Evolutionary conservation across 1,140 invertebrate species (phyloP).

Genomic region (Leptestheria dahalacensis): DNA sequence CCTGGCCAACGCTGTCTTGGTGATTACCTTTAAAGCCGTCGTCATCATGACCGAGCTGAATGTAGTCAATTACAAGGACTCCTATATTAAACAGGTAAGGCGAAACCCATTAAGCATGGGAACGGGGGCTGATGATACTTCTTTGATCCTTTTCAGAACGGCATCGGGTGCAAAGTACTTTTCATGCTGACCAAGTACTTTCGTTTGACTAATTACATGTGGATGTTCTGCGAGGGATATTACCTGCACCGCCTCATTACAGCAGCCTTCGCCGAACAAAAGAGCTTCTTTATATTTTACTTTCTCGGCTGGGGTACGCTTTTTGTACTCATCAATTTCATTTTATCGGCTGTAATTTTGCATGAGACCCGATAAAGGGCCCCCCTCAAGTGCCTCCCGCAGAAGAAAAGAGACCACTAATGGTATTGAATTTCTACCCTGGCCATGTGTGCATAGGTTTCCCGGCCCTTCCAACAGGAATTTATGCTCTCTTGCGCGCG

Average conservation of each 20-base stretch:
- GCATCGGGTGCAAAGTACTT: constrained; percentile 31
- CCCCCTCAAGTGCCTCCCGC: too few species aligned
- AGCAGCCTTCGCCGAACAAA: constrained; percentile 36
- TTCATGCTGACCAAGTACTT: constrained; percentile 35
- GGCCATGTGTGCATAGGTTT: constrained; percentile 28
- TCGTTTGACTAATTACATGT: constrained; percentile 40
- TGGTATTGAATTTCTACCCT: too few species aligned
- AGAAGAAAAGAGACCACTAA: too few species aligned
- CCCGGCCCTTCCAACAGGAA: constrained; percentile 28
- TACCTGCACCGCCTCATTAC: constrained; percentile 37
- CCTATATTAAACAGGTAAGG: constrained; percentile 21
- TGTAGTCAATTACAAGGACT: constrained; percentile 16
- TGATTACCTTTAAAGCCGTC: constrained; percentile 30
- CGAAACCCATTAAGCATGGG: too few species aligned
- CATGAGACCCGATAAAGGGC: too few species aligned
- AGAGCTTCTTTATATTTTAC: constrained; percentile 32
- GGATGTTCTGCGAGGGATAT: constrained; percentile 42
- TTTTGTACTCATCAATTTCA: too few species aligned
- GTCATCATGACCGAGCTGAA: constrained; percentile 28
- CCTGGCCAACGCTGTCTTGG: constrained; percentile 30
- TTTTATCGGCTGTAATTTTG: too few species aligned
- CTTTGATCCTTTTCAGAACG: constrained; percentile 24
- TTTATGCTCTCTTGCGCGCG: constrained; percentile 29
- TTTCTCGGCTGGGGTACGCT: constrained; percentile 38
- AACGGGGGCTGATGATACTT: too few species aligned